Base-by-base conservation (phyloP, 2,797 vertebrate species). In the Dryobates pubescens region DNA sequence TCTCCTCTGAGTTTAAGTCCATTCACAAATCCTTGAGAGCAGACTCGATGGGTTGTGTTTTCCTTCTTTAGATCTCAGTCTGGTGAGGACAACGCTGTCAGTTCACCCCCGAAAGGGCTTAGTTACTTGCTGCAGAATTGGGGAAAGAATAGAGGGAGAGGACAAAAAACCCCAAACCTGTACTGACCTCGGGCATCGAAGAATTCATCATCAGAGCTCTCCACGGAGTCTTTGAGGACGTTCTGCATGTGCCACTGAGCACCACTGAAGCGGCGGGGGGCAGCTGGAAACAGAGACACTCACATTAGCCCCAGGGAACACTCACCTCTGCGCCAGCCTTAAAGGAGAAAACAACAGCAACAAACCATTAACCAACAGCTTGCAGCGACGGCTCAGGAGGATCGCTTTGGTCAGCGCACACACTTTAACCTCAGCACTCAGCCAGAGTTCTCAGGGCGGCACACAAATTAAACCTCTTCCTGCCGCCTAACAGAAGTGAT, bases 131-230 rank as follows among this genome's bases (percentile, higher is more conserved):
- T 49, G 58, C 53, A 63, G 82, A 82, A 77, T 0, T 53, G 18
- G 13, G 36, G 49, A 16, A 13, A 38, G n/a, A 59, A 32, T 1
- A 7, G 49, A 22, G 73, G 8, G 27, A 9, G 26, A 63, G 10
- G 53, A 84, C 14, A 71, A 56, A 87, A 58, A 17, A 43, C 7
- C 36, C 36, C 36, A 38, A 17, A 13, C 0, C 0, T 11, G 78
- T 73, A 98, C 98, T 97, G 96, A 99, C 99, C 99, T 99, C 98
- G 98, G 3, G 99, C 99, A 87, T 99, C 99, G 30, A 99, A 99
- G 98, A 99, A 99, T 97, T 99, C 99, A 90, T 99, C 99, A 82
- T 99, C 99, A 0, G 99, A 99, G 97, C 99, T 99, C 96, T 99
- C 99, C 26, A 99, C 98, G 0, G 99, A 99, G 94, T 99, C 98